A percentile compares a stretch with the other conserved stretches of the same genome.
phyloP scores from a whole-genome alignment of 2,797 vertebrate genomes.

The Syngnathus acus region DNA sequence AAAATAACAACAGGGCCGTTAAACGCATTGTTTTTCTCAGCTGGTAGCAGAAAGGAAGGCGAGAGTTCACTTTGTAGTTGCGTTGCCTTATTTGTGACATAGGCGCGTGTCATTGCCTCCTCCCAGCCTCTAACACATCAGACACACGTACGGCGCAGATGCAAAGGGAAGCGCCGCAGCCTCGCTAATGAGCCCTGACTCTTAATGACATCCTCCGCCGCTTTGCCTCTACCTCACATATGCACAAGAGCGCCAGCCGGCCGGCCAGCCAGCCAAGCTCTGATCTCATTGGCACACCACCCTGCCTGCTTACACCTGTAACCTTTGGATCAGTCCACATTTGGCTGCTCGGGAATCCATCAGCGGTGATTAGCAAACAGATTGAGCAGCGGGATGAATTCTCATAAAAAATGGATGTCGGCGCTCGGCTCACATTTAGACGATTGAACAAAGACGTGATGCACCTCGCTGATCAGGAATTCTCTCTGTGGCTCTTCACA shows the following conservation, averaged over 20 bases:
- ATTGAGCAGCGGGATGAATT: slow-evolving; percentile 41
- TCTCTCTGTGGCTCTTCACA: slow-evolving; percentile 40
- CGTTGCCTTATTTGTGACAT: not conserved
- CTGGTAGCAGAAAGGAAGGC: not conserved
- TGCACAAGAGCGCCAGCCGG: slow-evolving; percentile 25
- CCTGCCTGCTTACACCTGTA: slow-evolving; percentile 52
- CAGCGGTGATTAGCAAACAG: slow-evolving; percentile 56
- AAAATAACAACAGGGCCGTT: not conserved
- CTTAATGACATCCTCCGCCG: slow-evolving; percentile 42
- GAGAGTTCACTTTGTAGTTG: not conserved
- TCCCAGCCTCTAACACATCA: slow-evolving; percentile 20
- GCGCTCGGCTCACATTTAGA: slow-evolving; percentile 37
- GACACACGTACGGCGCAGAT: slow-evolving; percentile 19
- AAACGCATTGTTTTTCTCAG: not conserved
- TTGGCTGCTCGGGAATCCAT: slow-evolving; percentile 50
- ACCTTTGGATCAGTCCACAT: slow-evolving; percentile 61
- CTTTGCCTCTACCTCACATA: slow-evolving; percentile 18
- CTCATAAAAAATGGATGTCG: slow-evolving; percentile 53
- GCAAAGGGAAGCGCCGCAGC: slow-evolving; percentile 37
- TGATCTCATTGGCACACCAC: slow-evolving; percentile 48
- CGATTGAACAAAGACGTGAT: slow-evolving; percentile 25
- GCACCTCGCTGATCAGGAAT: slow-evolving; percentile 37
- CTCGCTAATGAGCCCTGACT: slow-evolving; percentile 61
- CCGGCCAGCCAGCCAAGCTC: slow-evolving; percentile 26
- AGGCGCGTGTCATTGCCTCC: slow-evolving; percentile 15